Percentiles rank a stretch among this genome's conserved stretches.
Evolutionary conservation across 2,797 vertebrate species (phyloP).

Genomic region (Peromyscus nudipes): DNA sequence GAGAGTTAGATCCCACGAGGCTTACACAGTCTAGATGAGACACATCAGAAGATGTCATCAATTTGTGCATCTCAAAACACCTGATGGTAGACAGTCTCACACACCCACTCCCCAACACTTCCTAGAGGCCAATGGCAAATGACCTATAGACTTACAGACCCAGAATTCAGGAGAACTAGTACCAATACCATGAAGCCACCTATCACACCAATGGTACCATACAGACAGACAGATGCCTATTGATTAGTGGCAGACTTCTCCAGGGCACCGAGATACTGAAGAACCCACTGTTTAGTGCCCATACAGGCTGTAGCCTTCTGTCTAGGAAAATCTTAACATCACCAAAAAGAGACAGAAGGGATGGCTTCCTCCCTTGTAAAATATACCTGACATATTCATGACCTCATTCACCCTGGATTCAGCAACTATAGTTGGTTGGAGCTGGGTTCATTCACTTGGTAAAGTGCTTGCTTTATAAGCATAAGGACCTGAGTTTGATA

Average conservation of each 20-base stretch:
- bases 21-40: neutral
- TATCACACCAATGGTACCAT: neutral
- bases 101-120: neutral
- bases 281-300: neutral
- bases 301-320: neutral
- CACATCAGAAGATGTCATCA: neutral
- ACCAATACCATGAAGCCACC: neutral
- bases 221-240: neutral
- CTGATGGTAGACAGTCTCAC: neutral
- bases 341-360: neutral
- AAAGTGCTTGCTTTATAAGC: neutral
- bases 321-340: neutral
- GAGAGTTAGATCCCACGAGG: neutral
- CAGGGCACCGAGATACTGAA: neutral
- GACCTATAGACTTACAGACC: neutral
- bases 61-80: neutral
- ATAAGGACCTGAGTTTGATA: neutral
- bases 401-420: neutral
- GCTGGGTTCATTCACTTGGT: neutral
- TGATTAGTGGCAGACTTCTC: no score
- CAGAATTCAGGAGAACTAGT: neutral
- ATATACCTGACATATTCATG: accelerated
- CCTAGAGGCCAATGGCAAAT: neutral
- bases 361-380: neutral
- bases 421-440: neutral